Conservation (phyloP, 2,113 vertebrate species). For the Hemiprocne comata region DNA sequence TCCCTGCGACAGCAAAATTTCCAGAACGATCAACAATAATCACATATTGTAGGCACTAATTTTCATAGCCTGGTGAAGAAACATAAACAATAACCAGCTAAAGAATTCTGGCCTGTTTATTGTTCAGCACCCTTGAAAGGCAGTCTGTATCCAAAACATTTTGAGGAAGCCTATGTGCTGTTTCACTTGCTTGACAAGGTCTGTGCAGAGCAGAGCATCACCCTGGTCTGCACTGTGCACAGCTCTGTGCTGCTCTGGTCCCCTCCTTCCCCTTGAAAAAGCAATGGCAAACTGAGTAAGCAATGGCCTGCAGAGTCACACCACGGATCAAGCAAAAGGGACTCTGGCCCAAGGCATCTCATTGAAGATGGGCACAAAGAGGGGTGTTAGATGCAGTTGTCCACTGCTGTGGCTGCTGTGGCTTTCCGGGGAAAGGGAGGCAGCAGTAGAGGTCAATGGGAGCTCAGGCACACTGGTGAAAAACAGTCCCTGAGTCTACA, state of each 20-base stretch:
- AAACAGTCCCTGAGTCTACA: background rate
- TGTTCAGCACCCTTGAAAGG: background rate
- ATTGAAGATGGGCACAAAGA: background rate
- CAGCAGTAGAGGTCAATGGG: background rate
- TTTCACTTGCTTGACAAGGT: background rate
- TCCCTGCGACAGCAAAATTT: background rate
- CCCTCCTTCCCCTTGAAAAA: background rate
- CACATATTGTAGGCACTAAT: constrained; percentile 5
- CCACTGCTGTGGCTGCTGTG: background rate
- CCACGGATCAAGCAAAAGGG: background rate
- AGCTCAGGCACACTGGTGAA: accelerated
- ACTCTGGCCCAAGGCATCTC: background rate
- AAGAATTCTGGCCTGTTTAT: background rate
- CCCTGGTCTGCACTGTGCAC: background rate
- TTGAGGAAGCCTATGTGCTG: background rate
- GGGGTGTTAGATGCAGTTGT: background rate
- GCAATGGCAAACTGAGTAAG: background rate
- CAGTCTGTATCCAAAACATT: background rate
- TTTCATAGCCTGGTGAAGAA: constrained; percentile 14
- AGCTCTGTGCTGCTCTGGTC: background rate
- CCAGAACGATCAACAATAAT: background rate
- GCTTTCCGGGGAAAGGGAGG: background rate
- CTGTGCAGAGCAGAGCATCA: background rate
- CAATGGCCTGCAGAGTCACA: background rate
- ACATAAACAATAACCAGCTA: background rate